A percentile compares a stretch with the other conserved stretches of the same genome.
These are phyloP conservation scores for Galeopterus variegatus DNA, from an alignment of 2,113 vertebrate species.

Conservation along the genomic window DNA sequence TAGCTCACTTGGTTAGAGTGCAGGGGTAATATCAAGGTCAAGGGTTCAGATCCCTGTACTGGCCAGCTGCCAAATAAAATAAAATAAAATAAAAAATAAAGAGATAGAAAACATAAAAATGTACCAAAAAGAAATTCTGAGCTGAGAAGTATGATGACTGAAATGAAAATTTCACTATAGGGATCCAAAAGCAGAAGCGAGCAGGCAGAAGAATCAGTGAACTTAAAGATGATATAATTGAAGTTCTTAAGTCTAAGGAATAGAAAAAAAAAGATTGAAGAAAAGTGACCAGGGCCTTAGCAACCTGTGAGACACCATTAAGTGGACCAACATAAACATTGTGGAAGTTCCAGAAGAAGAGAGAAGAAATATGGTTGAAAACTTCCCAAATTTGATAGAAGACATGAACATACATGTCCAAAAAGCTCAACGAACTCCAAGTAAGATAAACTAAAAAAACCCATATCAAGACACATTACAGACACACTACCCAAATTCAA, in stretches of 20 bases:
- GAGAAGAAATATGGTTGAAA: conserved; percentile 19
- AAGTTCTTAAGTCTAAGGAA: neutral
- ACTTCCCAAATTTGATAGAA: neutral
- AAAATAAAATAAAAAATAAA: neutral
- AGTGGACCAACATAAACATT: neutral
- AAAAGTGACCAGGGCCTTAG: neutral
- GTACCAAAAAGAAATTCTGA: neutral
- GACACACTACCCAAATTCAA: neutral
- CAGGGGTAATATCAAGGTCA: too few relatives aligned
- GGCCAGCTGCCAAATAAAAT: neutral
- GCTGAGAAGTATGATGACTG: neutral
- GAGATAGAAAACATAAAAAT: neutral
- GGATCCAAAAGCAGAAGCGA: neutral
- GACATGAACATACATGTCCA: neutral
- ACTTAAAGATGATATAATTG: neutral
- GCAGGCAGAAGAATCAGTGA: neutral
- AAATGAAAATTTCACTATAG: neutral
- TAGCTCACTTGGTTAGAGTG: too few relatives aligned
- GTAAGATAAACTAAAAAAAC: neutral
- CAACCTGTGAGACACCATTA: neutral
- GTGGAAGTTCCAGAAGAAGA: neutral
- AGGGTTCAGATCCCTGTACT: too few relatives aligned
- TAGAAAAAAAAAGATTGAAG: neutral
- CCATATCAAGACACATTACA: neutral
- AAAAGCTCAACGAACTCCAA: neutral